Evolutionary conservation across 1,140 invertebrate species (phyloP), one percentile per base, ranked within the genome.

Genomic region (Ditylenchus dipsaci): DNA sequence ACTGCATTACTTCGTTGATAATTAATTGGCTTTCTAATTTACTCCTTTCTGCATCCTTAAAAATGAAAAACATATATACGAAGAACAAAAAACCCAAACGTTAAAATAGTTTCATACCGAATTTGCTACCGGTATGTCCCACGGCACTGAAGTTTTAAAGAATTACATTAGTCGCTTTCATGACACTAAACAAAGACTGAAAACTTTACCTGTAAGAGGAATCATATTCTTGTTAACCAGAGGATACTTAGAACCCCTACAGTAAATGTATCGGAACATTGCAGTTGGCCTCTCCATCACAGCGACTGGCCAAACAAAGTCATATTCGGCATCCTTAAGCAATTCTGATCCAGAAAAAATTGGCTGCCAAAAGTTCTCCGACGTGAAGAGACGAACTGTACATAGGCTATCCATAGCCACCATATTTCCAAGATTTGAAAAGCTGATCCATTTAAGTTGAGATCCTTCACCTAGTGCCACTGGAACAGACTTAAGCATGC

Each of bases 261-360:
- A 70, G 69, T 70, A 67, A 57, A 69, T 43, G 27, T 70, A 65
- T 1, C 68, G 68, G 69, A 70, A 71, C 30, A 69, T 21, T 17
- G 45, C n/a, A 26, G 67, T 57, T 8, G 68, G 68, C 11, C 17
- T 11, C 53, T 70, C 68, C 11, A 21, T 26, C 33, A 70, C 27
- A 9, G 68, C 47, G 43, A 70, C 69, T 26, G 68, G 68, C 68
- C 68, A 70, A 42, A 70, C n/a, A 43, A 29, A 66, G 43, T 70
- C 68, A 38, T 27, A 27, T 1, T 69, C 65, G 1, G 23, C 8
- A 5, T 70, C 49, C 29, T 59, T 53, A 21, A 70, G 38, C 53
- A 70, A 38, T 17, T 70, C 68, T 7, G 38, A 5, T 15, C 68
- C 68, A 17, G 26, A 17, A 30, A 70, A 15, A 29, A 70, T 27